Base-by-base conservation (phyloP, 2,797 vertebrate genomes). In the Pseudotriccus pelzelni region DNA sequence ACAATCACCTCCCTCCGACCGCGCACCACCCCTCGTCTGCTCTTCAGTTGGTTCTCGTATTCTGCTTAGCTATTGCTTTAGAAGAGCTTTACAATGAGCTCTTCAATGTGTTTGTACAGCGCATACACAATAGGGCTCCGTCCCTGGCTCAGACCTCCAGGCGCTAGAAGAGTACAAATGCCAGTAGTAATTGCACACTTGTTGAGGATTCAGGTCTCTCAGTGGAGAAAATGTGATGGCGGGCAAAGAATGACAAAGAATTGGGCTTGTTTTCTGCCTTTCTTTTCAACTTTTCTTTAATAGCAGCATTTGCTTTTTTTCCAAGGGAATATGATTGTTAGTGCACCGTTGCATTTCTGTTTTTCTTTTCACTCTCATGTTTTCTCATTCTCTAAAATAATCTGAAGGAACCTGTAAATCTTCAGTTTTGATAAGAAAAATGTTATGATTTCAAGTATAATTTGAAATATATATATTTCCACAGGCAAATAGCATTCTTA, bases 351-450 rank as follows among this genome's bases (percentile, higher is more conserved):
- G 37, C 5, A 3, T 30, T 93, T 75, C 67, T 59, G 4, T 7
- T 52, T 92, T 90, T 64, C 64, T 88, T 87, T 60, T 25, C 47
- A n/a, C 17, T 50, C 34, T 17, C 2, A 0, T 21, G 32, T 80
- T 73, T 70, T 77, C 21, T 37, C 21, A 72, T 77, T 67, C 83
- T 87, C 73, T 50, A 68, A 47, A 76, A 66, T 60, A 49, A 74
- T 55, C 32, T 86, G 73, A 92, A 87, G 59, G 60, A 87, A 70
- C 19, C 6, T 36, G 49, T 58, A 90, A 83, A 56, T 59, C 23
- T 58, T 87, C 69, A 67, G 36, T 28, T 32, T 10, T n/a, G 34
- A 44, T 60, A 43, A 70, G 21, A 66, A 81, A 50, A 75, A 56
- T 24, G 7, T 46, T 56, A 8, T 14, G 2, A 55, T 84, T 96